Evolutionary conservation across 1,140 invertebrate species (phyloP).

Genomic region (Brachionus rotundiformis): DNA sequence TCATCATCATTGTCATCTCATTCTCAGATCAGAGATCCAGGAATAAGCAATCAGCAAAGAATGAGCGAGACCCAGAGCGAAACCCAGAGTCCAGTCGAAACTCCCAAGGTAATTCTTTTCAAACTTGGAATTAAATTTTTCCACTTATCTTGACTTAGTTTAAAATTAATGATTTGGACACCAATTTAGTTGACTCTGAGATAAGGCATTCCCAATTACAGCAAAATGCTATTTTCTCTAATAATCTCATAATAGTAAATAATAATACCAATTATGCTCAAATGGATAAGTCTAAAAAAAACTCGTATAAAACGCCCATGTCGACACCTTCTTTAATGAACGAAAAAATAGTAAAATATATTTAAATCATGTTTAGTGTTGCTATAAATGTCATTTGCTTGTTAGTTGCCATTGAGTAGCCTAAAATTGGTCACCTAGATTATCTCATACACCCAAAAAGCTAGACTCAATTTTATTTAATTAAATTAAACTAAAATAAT

Average conservation of each 20-base stretch:
- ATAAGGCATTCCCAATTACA: conserved; percentile 49
- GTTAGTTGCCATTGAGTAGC: background rate
- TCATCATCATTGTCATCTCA: conserved; percentile 22
- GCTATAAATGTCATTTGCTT: background rate
- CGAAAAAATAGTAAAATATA: conserved; percentile 23
- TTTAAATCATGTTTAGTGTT: conserved; percentile 5
- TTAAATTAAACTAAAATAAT: no score
- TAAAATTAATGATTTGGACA: conserved; percentile 26
- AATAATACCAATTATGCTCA: background rate
- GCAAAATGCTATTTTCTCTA: conserved; percentile 41
- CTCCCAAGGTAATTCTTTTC: background rate
- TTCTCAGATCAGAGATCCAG: background rate
- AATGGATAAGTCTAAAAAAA: conserved; percentile 40
- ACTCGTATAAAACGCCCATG: conserved; percentile 36
- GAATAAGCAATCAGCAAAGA: background rate
- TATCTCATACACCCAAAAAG: no score
- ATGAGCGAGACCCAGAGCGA: conserved; percentile 15
- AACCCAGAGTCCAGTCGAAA: conserved; percentile 23
- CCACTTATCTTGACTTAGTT: conserved; percentile 1
- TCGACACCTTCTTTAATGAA: conserved; percentile 43
- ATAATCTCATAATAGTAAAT: conserved; percentile 9
- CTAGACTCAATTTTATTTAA: no score
- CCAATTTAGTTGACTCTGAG: conserved; percentile 28
- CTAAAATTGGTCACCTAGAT: no score
- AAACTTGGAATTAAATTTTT: background rate